Evolutionary conservation across 2,888 invertebrate species (phyloP), one percentile per base, ranked within the genome.

Genomic region (Brachypterus glaber): DNA sequence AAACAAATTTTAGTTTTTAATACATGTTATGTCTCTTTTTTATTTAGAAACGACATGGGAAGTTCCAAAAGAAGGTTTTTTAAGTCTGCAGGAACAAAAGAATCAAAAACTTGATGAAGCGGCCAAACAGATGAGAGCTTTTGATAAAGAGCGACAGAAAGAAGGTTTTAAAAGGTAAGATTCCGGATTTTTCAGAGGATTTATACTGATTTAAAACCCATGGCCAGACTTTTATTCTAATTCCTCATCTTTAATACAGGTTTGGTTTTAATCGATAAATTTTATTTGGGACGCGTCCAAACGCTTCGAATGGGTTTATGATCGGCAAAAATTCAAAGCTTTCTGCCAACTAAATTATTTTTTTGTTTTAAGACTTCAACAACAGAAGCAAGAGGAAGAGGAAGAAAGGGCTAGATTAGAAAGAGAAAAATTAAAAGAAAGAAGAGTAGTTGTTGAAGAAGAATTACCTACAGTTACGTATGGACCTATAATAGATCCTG

Each of bases 21-120:
- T 18, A 37, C 13, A 7, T 34, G 35, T 17, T 12, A 9, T 24
- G 3, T 35, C 17, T 24, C 17, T 25, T 12, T 44, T 40, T 44
- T 39, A 67, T 69, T 33, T 55, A 84, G 88, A 84, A 66, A 79
- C 86, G 0, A 72, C 75, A 2, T 88, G 85, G 85, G 77, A 81
- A 45, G 64, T 76, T 5, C 89, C 90, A 1, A 66, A 67, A 33
- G 84, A 80, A 59, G 83, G 84, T 8, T 87, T 71, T 56, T 59
- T 82, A 37, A 78, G 78, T 13, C 57, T 82, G 35, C 69, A 67
- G 30, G 79, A 84, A 51, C 81, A 84, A 61, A 74, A 54, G 35
- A 64, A 72, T 17, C 67, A 71, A 44, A 67, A 66, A 31, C 68
- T 70, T 45, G 65, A 70, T 41, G 57, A 71, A 32, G 63, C 66